These are phyloP conservation scores for Enteromius thamalakanensis DNA, from an alignment of 2,797 vertebrate genomes.

Conservation along the genomic window DNA sequence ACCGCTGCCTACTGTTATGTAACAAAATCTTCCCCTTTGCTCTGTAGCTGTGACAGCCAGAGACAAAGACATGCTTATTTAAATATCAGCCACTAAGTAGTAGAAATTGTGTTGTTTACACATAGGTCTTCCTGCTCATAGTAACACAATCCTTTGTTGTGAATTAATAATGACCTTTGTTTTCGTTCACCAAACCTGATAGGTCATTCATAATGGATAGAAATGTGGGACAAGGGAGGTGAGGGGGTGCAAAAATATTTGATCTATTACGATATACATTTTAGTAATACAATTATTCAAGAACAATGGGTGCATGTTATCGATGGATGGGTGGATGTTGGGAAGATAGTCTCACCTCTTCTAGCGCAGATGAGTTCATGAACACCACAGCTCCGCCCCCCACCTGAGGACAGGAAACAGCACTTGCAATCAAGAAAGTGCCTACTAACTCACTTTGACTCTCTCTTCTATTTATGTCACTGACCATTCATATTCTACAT, in stretches of 20 bases:
- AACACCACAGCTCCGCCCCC: conserved; percentile 93
- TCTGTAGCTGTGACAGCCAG: neutral
- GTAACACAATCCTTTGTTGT: conserved; percentile 34
- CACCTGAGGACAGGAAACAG: conserved; percentile 78
- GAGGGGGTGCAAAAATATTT: neutral
- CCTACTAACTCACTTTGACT: conserved; percentile 31
- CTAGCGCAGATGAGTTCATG: conserved; percentile 97
- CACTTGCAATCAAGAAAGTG: conserved; percentile 50
- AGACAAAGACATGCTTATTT: conserved; percentile 57
- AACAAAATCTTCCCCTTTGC: conserved; percentile 17
- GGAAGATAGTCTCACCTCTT: conserved; percentile 82
- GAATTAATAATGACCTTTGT: conserved; percentile 52
- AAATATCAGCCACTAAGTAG: conserved; percentile 45
- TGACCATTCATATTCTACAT: neutral
- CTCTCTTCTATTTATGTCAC: neutral
- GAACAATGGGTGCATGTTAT: neutral
- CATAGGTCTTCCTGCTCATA: conserved; percentile 33
- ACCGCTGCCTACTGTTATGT: conserved; percentile 1
- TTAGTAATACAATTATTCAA: neutral
- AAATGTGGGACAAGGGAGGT: neutral
- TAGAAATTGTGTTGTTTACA: conserved; percentile 47
- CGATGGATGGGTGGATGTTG: neutral
- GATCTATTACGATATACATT: neutral
- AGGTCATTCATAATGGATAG: conserved; percentile 74
- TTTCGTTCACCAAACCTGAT: conserved; percentile 70